Conservation (phyloP, 2,888 invertebrate species). For the Thymelicus lineola region DNA sequence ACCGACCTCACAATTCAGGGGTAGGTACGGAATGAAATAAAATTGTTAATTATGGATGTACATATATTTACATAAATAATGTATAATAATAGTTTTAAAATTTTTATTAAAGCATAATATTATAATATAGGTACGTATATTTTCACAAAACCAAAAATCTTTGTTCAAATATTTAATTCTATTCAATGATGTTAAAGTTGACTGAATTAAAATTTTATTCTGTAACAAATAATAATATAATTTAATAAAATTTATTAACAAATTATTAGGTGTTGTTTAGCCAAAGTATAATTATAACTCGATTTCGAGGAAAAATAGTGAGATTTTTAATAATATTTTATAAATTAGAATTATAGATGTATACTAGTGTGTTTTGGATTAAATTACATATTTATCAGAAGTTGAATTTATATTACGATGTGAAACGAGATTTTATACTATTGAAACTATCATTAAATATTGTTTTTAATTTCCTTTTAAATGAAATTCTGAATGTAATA, state of each 20-base stretch:
- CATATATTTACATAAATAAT: background rate
- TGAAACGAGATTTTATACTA: constrained; percentile 46
- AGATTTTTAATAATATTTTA: constrained; percentile 63
- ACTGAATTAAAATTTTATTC: background rate
- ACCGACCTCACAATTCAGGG: background rate
- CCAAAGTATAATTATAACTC: constrained; percentile 40
- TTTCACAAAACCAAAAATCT: background rate
- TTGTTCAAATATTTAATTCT: background rate
- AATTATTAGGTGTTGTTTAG: constrained; percentile 20
- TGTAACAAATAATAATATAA: background rate
- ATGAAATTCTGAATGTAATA: no score
- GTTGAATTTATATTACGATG: constrained; percentile 41
- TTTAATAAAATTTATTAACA: background rate
- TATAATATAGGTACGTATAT: no score
- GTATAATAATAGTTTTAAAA: background rate
- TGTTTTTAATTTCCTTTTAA: background rate
- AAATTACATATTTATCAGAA: constrained; percentile 30
- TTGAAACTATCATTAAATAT: constrained; percentile 17
- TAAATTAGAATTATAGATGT: constrained; percentile 46
- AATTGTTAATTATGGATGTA: constrained; percentile 1
- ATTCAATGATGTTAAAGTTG: background rate
- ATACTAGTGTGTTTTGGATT: constrained; percentile 45
- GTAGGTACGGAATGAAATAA: constrained; percentile 6
- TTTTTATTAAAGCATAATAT: background rate
- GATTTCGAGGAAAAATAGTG: constrained; percentile 64